These are phyloP conservation scores for Akabosia matsudoensis DNA, from an alignment of 1,140 invertebrate species.

Conservation along the genomic window DNA sequence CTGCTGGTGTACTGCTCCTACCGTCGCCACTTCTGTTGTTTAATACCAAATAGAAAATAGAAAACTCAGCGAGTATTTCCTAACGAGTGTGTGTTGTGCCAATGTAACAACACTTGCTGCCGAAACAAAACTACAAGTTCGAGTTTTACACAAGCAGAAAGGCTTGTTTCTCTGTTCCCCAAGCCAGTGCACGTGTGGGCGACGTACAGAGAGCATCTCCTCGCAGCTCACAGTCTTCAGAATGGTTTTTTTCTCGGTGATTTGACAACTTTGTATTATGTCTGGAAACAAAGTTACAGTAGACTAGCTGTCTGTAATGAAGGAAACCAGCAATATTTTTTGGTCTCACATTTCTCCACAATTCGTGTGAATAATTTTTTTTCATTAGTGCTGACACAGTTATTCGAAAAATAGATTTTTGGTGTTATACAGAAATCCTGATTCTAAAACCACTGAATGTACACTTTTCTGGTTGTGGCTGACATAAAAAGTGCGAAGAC, in stretches of 20 bases:
- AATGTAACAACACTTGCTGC: too few relatives aligned
- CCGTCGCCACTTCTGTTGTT: too few relatives aligned
- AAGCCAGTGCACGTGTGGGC: conserved; percentile 16
- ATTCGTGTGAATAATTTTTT: background rate
- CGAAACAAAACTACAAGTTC: too few relatives aligned
- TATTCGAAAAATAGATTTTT: background rate
- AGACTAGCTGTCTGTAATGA: background rate
- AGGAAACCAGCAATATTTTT: too few relatives aligned
- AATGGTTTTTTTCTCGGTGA: background rate
- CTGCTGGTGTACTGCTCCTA: too few relatives aligned
- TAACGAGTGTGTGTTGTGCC: too few relatives aligned
- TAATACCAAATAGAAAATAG: too few relatives aligned
- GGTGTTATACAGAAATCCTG: too few relatives aligned
- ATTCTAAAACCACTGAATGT: background rate
- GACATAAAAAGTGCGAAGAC: too few relatives aligned
- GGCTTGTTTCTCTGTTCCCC: background rate
- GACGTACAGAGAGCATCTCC: conserved; percentile 17
- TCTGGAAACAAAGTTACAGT: background rate
- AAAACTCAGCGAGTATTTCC: too few relatives aligned
- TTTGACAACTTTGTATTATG: too few relatives aligned
- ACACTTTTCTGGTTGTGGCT: background rate
- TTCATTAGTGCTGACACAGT: background rate
- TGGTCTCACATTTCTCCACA: conserved; percentile 21
- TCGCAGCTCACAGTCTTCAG: background rate
- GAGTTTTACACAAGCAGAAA: too few relatives aligned